Evolutionary conservation across 2,113 vertebrate genomes (phyloP), one percentile per base, ranked within the genome.

Genomic region (Nerophis lumbriciformis): DNA sequence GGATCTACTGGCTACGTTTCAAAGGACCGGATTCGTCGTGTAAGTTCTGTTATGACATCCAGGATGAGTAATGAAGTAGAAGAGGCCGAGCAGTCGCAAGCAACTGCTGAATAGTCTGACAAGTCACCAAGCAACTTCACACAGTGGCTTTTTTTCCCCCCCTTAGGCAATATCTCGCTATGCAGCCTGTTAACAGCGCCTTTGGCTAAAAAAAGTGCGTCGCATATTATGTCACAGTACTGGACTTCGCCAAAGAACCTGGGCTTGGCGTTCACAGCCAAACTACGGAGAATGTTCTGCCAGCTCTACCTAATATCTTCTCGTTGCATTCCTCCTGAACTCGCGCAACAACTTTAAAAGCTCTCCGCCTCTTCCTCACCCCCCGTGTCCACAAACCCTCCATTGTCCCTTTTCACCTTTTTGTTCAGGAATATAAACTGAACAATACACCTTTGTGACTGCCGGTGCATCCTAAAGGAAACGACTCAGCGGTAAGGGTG

Each of bases 261-360:
- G 60, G 66, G 65, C 82, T 77, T 87, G 84, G 87, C 80, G 36
- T 79, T 62, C 72, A 58, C 83, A 77, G 87, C 87, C 87, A 86
- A 85, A 73, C 68, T 63, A 6, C 58, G 48, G 78, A 68, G 82
- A 84, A 85, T 82, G 81, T 86, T 75, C 84, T 86, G 85, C 84
- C 84, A 86, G 79, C 64, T 84, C 71, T 10, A 68, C 73, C 74
- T 74, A 83, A 81, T 81, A 77, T 83, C 79, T 83, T 77, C 80
- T 83, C 80, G 78, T 85, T 72, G 65, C 73, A 81, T 85, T 85
- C 81, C 73, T 83, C 35, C 68, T 77, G 39, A 74, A 82, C 77
- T 85, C 72, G 72, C 75, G 77, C 77, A 79, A 85, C 83, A 77
- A 84, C 77, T 85, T 87, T 11, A 65, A 66, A 50, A 54, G 14